phyloP scores from a whole-genome alignment of 2,888 invertebrate species.

The Papilio elwesi region DNA sequence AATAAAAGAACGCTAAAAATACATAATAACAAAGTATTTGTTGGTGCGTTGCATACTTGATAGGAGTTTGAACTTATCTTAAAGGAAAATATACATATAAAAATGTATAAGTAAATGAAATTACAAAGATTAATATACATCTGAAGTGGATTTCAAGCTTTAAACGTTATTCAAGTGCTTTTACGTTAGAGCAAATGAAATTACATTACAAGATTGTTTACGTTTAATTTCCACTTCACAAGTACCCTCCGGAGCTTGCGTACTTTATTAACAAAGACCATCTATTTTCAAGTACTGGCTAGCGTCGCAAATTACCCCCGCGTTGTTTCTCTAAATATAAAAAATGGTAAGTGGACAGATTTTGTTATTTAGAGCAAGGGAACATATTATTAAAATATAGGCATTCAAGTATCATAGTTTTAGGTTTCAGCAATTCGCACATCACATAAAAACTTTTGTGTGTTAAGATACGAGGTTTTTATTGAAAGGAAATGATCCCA shows the following conservation, averaged over 20 bases:
- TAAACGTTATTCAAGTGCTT: constrained; percentile 12
- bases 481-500: too few relatives aligned
- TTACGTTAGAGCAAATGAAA: constrained; percentile 17
- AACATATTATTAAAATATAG: too few relatives aligned
- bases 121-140: background rate
- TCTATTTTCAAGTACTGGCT: constrained; percentile 14
- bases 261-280: constrained; percentile 21
- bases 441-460: background rate
- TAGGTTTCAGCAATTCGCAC: background rate
- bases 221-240: constrained; percentile 23
- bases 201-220: constrained; percentile 23
- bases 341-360: background rate
- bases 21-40: too few relatives aligned
- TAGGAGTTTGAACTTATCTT: too few relatives aligned
- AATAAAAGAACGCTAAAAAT: too few relatives aligned
- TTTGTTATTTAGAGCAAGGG: background rate
- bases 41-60: too few relatives aligned
- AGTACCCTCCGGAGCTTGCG: constrained; percentile 16
- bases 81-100: too few relatives aligned
- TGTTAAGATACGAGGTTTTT: too few relatives aligned
- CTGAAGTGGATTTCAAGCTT: constrained; percentile 5
- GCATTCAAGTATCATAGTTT: background rate
- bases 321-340: background rate
- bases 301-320: background rate
- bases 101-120: background rate